Conservation (phyloP, 2,888 invertebrate genomes). For the Pegoplata infirma region DNA sequence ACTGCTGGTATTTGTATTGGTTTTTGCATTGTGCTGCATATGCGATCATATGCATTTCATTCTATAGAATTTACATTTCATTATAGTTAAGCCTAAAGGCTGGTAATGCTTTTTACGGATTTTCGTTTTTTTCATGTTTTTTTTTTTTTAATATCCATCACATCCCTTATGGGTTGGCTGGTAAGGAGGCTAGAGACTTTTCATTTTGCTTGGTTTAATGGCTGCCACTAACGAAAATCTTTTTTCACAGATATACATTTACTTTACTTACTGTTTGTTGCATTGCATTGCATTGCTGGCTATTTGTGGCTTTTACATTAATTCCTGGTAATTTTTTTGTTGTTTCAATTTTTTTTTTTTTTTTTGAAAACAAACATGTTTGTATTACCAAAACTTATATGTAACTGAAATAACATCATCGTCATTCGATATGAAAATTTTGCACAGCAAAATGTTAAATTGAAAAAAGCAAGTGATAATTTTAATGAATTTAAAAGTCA, state of each 20-base stretch:
- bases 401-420: constrained; percentile 31
- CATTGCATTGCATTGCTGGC: constrained; percentile 18
- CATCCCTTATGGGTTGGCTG: constrained; percentile 10
- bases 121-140: constrained; percentile 33
- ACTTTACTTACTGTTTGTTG: constrained; percentile 50
- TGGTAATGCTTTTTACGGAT: constrained; percentile 67
- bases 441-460: too few species aligned
- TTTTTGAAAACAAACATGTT: constrained; percentile 12
- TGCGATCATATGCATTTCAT: constrained; percentile 46
- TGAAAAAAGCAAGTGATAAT: too few species aligned
- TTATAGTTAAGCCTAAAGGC: constrained; percentile 74
- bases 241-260: not conserved
- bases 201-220: constrained; percentile 31
- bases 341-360: too few species aligned
- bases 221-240: not conserved
- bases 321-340: constrained; percentile 44
- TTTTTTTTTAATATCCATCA: constrained; percentile 36
- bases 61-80: constrained; percentile 72
- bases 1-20: constrained; percentile 18
- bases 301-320: constrained; percentile 47
- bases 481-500: too few species aligned
- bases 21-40: constrained; percentile 46
- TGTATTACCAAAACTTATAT: constrained; percentile 45
- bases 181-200: constrained; percentile 14
- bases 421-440: not conserved